Evolutionary conservation across 1,140 invertebrate genomes (phyloP).

Genomic region (Euwallacea similis): DNA sequence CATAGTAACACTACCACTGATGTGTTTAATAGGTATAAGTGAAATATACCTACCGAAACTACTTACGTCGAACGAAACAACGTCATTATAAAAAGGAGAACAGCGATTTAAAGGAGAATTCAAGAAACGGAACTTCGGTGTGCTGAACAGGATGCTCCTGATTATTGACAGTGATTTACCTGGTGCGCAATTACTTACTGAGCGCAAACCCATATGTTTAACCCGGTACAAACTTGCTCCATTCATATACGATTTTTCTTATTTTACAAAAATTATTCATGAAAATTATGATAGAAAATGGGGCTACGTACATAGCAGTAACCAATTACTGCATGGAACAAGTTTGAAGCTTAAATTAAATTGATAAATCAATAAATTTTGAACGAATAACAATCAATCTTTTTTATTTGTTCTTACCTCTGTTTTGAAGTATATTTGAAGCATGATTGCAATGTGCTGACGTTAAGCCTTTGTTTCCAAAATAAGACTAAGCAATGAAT

Average conservation of each 20-base stretch:
- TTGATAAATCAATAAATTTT: too few relatives aligned
- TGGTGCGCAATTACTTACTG: constrained; percentile 71
- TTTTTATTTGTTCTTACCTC: not conserved
- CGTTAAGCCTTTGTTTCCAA: too few relatives aligned
- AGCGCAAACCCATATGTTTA: constrained; percentile 55
- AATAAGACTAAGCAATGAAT: too few relatives aligned
- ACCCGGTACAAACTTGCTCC: constrained; percentile 9
- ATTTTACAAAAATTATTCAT: not conserved
- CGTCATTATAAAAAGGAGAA: constrained; percentile 45
- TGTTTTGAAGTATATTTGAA: constrained; percentile 1
- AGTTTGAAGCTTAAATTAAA: not conserved
- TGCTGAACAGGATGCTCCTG: constrained; percentile 55
- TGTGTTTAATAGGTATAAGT: constrained; percentile 52
- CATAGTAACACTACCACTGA: constrained; percentile 25
- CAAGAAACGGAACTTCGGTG: constrained; percentile 34
- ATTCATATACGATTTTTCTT: not conserved
- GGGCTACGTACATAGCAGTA: constrained; percentile 8
- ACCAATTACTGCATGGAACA: constrained; percentile 28
- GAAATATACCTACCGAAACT: constrained; percentile 67
- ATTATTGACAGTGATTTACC: constrained; percentile 58
- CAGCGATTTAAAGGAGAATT: constrained; percentile 41
- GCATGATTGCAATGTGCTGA: too few relatives aligned
- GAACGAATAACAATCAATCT: too few relatives aligned
- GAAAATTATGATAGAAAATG: not conserved
- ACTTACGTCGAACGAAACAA: constrained; percentile 59